Evolutionary conservation across 1,140 invertebrate genomes (phyloP).

Genomic region (Drosophila repleta): DNA sequence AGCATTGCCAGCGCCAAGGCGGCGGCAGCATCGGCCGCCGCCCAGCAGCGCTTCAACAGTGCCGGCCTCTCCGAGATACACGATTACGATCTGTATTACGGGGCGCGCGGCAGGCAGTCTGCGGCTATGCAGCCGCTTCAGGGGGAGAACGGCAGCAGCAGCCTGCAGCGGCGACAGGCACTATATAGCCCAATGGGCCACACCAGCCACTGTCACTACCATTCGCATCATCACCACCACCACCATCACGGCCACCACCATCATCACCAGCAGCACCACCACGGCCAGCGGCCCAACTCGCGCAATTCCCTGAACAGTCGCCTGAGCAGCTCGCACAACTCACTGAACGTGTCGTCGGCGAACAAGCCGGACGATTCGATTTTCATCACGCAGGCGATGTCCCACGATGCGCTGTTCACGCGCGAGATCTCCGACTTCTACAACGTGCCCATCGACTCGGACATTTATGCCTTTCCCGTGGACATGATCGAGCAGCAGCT

Average conservation of each 20-base stretch:
- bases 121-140: slow-evolving; percentile 23
- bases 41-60: slow-evolving; percentile 72
- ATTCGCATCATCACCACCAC: slow-evolving; percentile 49
- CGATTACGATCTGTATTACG: slow-evolving; percentile 81
- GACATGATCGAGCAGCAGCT: slow-evolving; percentile 88
- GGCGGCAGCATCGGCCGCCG: slow-evolving; percentile 64
- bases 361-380: slow-evolving; percentile 91
- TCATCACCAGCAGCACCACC: slow-evolving; percentile 73
- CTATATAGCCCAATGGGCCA: slow-evolving; percentile 66
- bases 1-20: slow-evolving; percentile 74
- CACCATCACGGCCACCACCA: slow-evolving; percentile 71
- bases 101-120: slow-evolving; percentile 56
- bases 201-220: slow-evolving; percentile 64
- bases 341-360: slow-evolving; percentile 88
- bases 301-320: slow-evolving; percentile 90
- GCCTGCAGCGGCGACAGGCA: slow-evolving; percentile 57
- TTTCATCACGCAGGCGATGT: slow-evolving; percentile 94
- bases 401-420: slow-evolving; percentile 89
- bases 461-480: slow-evolving; percentile 93
- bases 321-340: slow-evolving; percentile 92
- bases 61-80: slow-evolving; percentile 78
- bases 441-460: slow-evolving; percentile 93
- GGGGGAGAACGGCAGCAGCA: slow-evolving; percentile 48
- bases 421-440: slow-evolving; percentile 92
- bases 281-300: slow-evolving; percentile 87